Conservation (phyloP, 2,888 invertebrate species). For the Gnatocerus cornutus region DNA sequence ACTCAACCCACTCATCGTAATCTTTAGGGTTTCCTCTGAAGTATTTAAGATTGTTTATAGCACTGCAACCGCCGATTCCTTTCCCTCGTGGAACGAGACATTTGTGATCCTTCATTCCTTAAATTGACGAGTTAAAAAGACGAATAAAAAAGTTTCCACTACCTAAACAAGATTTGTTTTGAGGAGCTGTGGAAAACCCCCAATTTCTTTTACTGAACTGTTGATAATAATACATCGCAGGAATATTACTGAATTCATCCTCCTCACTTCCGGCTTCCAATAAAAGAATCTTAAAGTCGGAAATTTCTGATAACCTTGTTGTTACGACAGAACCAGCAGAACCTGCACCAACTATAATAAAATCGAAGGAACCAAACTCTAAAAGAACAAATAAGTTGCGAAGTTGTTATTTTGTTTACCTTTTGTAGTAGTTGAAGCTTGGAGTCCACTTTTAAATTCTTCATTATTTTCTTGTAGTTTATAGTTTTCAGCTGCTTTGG, state of each 20-base stretch:
- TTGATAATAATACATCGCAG: slow-evolving; percentile 41
- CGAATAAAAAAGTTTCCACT: too few relatives aligned
- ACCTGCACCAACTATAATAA: slow-evolving; percentile 55
- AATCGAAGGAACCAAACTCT: slow-evolving; percentile 54
- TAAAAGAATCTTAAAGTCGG: slow-evolving; percentile 51
- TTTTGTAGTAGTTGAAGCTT: neutral
- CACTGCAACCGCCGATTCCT: slow-evolving; percentile 51
- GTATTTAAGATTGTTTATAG: slow-evolving; percentile 54
- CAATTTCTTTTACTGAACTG: slow-evolving; percentile 51
- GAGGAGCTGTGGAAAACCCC: slow-evolving; percentile 55
- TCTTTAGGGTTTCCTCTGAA: slow-evolving; percentile 74
- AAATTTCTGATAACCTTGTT: slow-evolving; percentile 54
- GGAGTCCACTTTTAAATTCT: neutral
- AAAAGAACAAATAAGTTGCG: neutral
- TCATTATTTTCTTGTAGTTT: neutral
- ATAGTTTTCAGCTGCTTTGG: neutral
- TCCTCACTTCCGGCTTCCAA: slow-evolving; percentile 56
- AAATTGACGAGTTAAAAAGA: slow-evolving; percentile 6
- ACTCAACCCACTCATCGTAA: slow-evolving; percentile 86
- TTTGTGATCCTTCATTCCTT: slow-evolving; percentile 50
- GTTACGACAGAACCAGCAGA: slow-evolving; percentile 54
- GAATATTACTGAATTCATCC: slow-evolving; percentile 53
- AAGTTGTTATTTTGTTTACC: neutral
- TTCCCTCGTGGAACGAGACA: slow-evolving; percentile 52
- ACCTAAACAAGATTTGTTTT: slow-evolving; percentile 54